Evolutionary conservation across 2,113 vertebrate species (phyloP).

Genomic region (Tenrec ecaudatus): DNA sequence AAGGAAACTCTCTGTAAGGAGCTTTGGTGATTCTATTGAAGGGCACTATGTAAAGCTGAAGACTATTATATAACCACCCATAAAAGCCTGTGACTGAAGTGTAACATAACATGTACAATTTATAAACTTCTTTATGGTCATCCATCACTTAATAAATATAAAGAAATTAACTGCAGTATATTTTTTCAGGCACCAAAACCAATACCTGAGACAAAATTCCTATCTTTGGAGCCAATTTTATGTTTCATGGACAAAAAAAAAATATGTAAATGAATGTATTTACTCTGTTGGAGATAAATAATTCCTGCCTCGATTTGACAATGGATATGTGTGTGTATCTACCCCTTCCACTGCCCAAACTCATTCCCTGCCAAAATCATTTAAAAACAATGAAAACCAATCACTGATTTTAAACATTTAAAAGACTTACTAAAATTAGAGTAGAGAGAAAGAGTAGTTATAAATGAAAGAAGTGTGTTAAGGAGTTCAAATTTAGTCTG

Average conservation of each 20-base stretch:
- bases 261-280: conserved; percentile 31
- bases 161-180: conserved; percentile 36
- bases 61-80: conserved; percentile 59
- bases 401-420: conserved; percentile 8
- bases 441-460: neutral
- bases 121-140: conserved; percentile 70
- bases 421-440: neutral
- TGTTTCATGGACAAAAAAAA: conserved; percentile 12
- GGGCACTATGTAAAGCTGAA: conserved; percentile 63
- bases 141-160: conserved; percentile 60
- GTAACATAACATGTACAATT: conserved; percentile 65
- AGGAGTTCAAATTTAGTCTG: conserved; percentile 10
- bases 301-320: conserved; percentile 27
- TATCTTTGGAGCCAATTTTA: conserved; percentile 51
- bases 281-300: conserved; percentile 2
- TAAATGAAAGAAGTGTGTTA: conserved; percentile 64
- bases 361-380: conserved; percentile 25
- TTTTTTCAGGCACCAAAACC: conserved; percentile 43
- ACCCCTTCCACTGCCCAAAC: neutral
- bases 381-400: conserved; percentile 50
- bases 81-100: conserved; percentile 77
- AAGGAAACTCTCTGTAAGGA: conserved; percentile 65
- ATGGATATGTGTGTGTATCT: neutral
- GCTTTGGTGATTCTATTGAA: conserved; percentile 59
- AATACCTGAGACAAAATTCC: conserved; percentile 53